Evolutionary conservation across 2,113 vertebrate genomes (phyloP).

Genomic region (Ranitomeya imitator): DNA sequence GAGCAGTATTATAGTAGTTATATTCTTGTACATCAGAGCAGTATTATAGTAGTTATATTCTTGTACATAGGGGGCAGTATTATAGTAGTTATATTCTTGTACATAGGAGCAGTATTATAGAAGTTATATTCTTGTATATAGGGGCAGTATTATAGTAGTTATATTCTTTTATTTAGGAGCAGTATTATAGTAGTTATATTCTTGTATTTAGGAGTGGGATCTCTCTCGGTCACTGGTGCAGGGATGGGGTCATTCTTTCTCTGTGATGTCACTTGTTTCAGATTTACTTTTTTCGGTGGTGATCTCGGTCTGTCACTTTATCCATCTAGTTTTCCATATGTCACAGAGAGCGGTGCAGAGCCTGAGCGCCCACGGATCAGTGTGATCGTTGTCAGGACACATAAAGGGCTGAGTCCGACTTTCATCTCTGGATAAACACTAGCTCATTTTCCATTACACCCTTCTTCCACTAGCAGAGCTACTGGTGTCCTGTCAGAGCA

Average conservation of each 20-base stretch:
- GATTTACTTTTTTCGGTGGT: not conserved
- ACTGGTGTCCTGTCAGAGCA: too few species aligned
- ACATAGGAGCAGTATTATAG: too few species aligned
- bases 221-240: too few species aligned
- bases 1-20: slow-evolving; percentile 9
- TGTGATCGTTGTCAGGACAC: not conserved
- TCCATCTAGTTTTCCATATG: too few species aligned
- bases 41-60: slow-evolving; percentile 6
- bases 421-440: not conserved
- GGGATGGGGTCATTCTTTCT: not conserved
- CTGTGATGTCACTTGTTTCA: not conserved
- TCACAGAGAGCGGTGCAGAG: not conserved
- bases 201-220: not conserved
- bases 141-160: too few species aligned
- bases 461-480: not conserved
- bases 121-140: too few species aligned
- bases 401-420: not conserved
- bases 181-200: not conserved
- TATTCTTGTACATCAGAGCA: not conserved
- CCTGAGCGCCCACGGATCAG: not conserved
- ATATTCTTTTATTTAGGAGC: not conserved
- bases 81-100: not conserved
- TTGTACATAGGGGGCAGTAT: not conserved
- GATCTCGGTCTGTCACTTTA: too few species aligned
- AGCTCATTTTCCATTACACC: not conserved